A percentile compares a stretch with the other conserved stretches of the same genome.
These are phyloP conservation scores for Troilus luridus DNA, from an alignment of 2,888 invertebrate genomes.

Conservation along the genomic window DNA sequence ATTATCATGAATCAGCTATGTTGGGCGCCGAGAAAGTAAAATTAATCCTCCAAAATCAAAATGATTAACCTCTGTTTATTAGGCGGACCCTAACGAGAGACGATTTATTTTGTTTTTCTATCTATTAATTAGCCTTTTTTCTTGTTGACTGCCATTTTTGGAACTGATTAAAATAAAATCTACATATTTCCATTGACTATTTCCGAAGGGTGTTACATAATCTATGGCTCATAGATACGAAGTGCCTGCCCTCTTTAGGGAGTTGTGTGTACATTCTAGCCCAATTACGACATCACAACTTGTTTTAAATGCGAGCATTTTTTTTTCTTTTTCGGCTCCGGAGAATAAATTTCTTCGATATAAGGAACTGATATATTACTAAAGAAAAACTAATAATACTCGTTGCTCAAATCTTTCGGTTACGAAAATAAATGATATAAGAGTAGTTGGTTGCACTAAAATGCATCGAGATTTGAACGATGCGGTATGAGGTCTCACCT, in stretches of 20 bases:
- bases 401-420: not conserved
- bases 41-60: not conserved
- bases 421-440: not conserved
- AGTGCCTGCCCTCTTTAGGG: not conserved
- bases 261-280: not conserved
- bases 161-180: not conserved
- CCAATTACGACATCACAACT: not conserved
- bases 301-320: not conserved
- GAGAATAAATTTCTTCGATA: not conserved
- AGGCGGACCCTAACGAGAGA: not conserved
- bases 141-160: not conserved
- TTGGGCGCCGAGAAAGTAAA: not conserved
- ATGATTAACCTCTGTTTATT: not conserved
- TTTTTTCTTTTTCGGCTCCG: not conserved
- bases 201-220: not conserved
- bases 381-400: not conserved
- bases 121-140: not conserved
- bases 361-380: not conserved
- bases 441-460: not conserved
- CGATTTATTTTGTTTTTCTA: not conserved
- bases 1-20: not conserved
- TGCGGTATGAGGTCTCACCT: not conserved
- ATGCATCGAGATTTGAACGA: not conserved
- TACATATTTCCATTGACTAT: not conserved
- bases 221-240: not conserved